Base-by-base conservation (phyloP, 2,113 vertebrate species). In the Chiloscyllium plagiosum region DNA sequence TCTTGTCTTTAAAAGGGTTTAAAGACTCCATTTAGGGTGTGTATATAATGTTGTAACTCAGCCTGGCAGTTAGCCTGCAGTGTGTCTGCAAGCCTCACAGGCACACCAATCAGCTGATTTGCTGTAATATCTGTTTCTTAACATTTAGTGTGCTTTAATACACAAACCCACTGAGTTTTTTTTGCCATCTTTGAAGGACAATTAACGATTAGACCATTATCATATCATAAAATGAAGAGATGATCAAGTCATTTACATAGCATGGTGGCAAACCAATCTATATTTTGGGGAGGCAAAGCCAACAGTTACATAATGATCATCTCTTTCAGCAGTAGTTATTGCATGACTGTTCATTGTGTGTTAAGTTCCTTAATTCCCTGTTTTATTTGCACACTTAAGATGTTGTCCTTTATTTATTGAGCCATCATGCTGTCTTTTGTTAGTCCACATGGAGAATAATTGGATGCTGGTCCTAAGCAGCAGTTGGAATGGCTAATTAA, bases 401-500 rank as follows among this genome's bases (percentile, higher is more conserved):
- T 61, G 20, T 12, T 89, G 29, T 89, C 2, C 26, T 26, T 89
- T 89, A 89, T 89, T 56, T 29, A 29, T 56, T 89, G 87, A 19
- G 5, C 56, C 87, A 92, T 92, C 56, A 15, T 61, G 87, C 29
- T 17, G 13, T 90, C 26, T 65, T 17, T 92, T 92, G 52, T 29
- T 65, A 19, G 87, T 7, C 52, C 87, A 65, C 50, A 56, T n/a
- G 33, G 87, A 92, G 87, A 92, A n/a, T n/a, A 94, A 68, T 94
- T 70, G 15, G 68, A 42, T 68, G 68, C 12, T 68, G n/a, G n/a
- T 94, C 37, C 20, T 50, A 50, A 69, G 42, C 56, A 61, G 66
- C 12, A 70, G 61, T 47, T 68, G 66, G 66, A 69, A 47, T 94
- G 66, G 68, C 93, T 94, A 94, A 94, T 94, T 94, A 69, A 68